Evolutionary conservation across 2,888 invertebrate species (phyloP).

Genomic region (Eupithecia centaureata): DNA sequence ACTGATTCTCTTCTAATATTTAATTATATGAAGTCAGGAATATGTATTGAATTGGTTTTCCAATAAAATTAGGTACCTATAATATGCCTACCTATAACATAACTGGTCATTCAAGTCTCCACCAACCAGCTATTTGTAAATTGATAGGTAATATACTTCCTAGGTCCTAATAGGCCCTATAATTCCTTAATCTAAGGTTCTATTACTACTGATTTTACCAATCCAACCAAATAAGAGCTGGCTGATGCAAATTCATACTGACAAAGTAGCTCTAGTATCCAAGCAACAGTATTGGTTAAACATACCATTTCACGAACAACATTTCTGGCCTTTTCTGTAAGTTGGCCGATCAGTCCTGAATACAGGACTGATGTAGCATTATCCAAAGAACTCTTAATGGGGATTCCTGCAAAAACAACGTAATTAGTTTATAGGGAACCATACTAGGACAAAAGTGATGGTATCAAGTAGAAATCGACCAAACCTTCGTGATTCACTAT

Average conservation of each 20-base stretch:
- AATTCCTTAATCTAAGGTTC: not conserved
- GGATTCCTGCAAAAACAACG: constrained; percentile 86
- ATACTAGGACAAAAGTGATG: not conserved
- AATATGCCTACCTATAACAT: too few relatives aligned
- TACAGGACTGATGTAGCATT: constrained; percentile 98
- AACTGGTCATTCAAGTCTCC: not conserved
- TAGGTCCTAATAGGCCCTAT: too few relatives aligned
- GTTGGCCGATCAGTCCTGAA: constrained; percentile 94
- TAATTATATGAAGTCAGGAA: too few relatives aligned
- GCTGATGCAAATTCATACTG: not conserved
- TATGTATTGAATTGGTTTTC: too few relatives aligned
- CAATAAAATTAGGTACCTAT: too few relatives aligned
- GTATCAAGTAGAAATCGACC: constrained; percentile 59
- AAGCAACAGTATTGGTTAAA: not conserved
- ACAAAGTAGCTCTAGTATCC: not conserved
- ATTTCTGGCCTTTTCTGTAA: constrained; percentile 96
- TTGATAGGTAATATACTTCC: too few relatives aligned
- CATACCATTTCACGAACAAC: constrained; percentile 93
- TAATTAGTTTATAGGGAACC: not conserved
- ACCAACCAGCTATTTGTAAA: not conserved
- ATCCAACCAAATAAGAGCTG: not conserved
- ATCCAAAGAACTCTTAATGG: constrained; percentile 96
- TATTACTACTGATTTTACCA: too few relatives aligned
- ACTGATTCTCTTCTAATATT: too few relatives aligned
- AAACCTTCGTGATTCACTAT: constrained; percentile 98